These are phyloP conservation scores for Hedychridium roseum DNA, from an alignment of 2,888 invertebrate genomes.

Conservation along the genomic window DNA sequence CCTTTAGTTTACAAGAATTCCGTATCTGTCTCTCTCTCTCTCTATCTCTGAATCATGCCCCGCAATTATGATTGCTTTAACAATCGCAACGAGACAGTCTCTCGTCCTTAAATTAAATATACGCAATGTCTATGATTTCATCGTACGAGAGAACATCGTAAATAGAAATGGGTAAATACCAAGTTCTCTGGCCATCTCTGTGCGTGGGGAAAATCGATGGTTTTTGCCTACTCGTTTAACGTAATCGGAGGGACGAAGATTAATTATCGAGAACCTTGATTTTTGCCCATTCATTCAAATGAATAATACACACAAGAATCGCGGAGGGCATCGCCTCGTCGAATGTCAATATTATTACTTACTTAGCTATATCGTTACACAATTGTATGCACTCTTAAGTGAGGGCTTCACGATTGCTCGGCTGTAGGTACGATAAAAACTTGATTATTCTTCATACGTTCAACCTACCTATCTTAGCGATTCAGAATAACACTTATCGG, in stretches of 20 bases:
- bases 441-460: constrained; percentile 19
- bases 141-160: neutral
- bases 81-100: constrained; percentile 11
- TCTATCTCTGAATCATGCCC: no score
- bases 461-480: constrained; percentile 9
- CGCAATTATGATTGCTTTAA: constrained; percentile 4
- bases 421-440: constrained; percentile 27
- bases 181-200: neutral
- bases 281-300: no score
- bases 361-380: constrained; percentile 29
- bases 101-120: constrained; percentile 12
- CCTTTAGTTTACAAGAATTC: constrained; percentile 5
- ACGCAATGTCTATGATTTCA: neutral
- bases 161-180: neutral
- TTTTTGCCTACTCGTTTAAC: constrained; percentile 3
- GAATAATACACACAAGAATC: no score
- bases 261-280: constrained; percentile 23
- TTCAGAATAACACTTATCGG: constrained; percentile 29
- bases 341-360: no score
- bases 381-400: constrained; percentile 40
- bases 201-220: neutral
- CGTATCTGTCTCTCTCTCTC: constrained; percentile 5
- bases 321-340: no score
- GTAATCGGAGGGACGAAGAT: constrained; percentile 4
- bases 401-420: constrained; percentile 38